Evolutionary conservation across 2,888 invertebrate genomes (phyloP).

Genomic region (Melangyna quadrimaculata): DNA sequence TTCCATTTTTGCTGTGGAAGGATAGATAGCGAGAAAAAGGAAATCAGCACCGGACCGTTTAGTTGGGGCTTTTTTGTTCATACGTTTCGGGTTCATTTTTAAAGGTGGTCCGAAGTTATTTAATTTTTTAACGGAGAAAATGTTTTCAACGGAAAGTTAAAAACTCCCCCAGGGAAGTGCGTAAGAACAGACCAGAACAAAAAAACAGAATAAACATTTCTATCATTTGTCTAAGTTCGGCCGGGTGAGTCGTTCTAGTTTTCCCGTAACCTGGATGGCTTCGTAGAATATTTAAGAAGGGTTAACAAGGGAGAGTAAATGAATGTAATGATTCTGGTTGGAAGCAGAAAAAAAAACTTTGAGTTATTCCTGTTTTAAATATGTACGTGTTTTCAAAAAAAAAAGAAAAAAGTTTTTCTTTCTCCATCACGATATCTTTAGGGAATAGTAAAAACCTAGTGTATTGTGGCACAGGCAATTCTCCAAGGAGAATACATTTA

Average conservation of each 20-base stretch:
- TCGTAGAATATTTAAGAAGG: constrained; percentile 11
- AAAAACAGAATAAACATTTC: constrained; percentile 22
- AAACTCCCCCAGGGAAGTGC: constrained; percentile 28
- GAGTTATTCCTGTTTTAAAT: neutral
- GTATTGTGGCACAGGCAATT: neutral
- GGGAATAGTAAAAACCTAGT: constrained; percentile 22
- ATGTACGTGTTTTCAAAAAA: neutral
- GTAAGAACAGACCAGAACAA: neutral
- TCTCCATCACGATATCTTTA: neutral
- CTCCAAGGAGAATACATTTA: constrained; percentile 6
- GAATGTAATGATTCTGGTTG: constrained; percentile 54
- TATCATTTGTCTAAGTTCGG: constrained; percentile 29
- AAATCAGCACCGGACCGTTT: constrained; percentile 43
- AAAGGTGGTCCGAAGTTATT: constrained; percentile 32
- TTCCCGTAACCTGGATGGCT: neutral
- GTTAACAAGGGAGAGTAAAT: constrained; percentile 32
- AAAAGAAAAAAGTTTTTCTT: neutral
- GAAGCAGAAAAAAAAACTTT: neutral
- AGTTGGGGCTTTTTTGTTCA: constrained; percentile 11
- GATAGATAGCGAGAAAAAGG: constrained; percentile 4
- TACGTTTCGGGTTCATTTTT: constrained; percentile 6
- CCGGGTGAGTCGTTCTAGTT: neutral
- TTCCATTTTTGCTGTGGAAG: neutral
- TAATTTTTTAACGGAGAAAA: constrained; percentile 38
- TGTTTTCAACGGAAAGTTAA: constrained; percentile 25